Evolutionary conservation across 2,888 invertebrate genomes (phyloP), one percentile per base, ranked within the genome.

Genomic region (Noctua janthina): DNA sequence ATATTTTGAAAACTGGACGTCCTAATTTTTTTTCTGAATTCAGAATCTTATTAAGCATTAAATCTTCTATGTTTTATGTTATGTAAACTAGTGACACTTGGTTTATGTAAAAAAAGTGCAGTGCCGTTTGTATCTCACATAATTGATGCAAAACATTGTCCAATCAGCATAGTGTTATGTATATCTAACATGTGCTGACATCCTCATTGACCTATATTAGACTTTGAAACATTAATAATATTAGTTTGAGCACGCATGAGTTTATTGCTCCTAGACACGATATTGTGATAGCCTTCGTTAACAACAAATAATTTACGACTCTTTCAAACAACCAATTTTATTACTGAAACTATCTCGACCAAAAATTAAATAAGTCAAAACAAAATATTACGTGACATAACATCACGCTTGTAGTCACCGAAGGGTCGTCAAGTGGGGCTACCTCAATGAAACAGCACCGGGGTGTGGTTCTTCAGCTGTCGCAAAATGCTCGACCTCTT

Each of bases 221-320:
- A 51, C 43, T 72, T 79, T 66, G 59, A 68, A 76, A 72, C 82
- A 84, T 80, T 74, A 70, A 78, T 74, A 77, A 79, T 64, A 78
- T 74, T 78, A 81, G 76, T 78, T 85, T 71, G 62, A 70, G 79
- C 81, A 71, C 71, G 87, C 66, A 73, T 76, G 10, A 75, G 74
- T 81, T 83, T 85, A 85, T 62, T 83, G 79, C 71, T 69, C 15
- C 75, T 71, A 66, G 72, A 71, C 86, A 85, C 82, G 85, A 89
- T 79, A 83, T 78, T 69, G 35, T 81, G 83, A 88, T 85, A 74
- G 71, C 78, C 71, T 35, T 77, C 74, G 87, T 87, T 82, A 82
- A 79, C 76, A 85, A 87, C 71, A 81, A 76, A 74, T 82, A 74
- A 82, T 83, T 88, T 89, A 86, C 66, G 74, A 74, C 75, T 69